A percentile compares a stretch with the other conserved stretches of the same genome.
Conservation (phyloP, 2,888 invertebrate species). For the Latrodectus elegans region DNA sequence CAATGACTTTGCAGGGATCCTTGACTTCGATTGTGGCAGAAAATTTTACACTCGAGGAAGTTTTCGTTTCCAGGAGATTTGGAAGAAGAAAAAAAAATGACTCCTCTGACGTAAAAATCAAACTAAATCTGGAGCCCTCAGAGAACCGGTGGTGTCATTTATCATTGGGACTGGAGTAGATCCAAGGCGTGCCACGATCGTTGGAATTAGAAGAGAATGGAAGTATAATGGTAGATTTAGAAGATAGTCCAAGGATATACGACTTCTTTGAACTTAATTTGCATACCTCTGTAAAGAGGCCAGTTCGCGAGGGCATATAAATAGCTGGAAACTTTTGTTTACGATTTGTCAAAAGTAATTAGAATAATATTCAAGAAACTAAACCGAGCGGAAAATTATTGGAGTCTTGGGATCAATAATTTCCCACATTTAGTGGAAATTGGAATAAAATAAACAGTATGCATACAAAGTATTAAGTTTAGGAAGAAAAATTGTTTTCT, state of each 20-base stretch:
- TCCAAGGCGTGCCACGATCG: background rate
- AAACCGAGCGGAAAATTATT: too few relatives aligned
- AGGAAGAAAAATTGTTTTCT: too few relatives aligned
- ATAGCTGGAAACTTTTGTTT: too few relatives aligned
- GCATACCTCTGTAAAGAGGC: too few relatives aligned
- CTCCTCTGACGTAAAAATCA: background rate
- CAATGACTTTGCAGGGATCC: background rate
- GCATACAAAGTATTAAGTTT: too few relatives aligned
- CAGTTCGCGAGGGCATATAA: too few relatives aligned
- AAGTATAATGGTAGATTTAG: background rate
- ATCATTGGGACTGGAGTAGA: slow-evolving; percentile 1
- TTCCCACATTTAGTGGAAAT: too few relatives aligned
- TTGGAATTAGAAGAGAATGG: slow-evolving; percentile 6
- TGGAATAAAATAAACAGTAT: too few relatives aligned
- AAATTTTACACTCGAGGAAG: background rate
- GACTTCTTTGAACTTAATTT: too few relatives aligned
- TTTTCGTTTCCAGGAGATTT: background rate
- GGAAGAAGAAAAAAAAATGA: background rate
- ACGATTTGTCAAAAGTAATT: too few relatives aligned
- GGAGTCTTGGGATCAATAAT: too few relatives aligned
- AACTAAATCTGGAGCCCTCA: background rate
- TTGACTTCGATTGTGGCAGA: slow-evolving; percentile 19
- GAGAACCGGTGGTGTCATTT: slow-evolving; percentile 13
- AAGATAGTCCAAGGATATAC: background rate
- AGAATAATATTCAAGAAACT: too few relatives aligned